Evolutionary conservation across 2,888 invertebrate species (phyloP), one percentile per base, ranked within the genome.

Genomic region (Athrips mouffetella): DNA sequence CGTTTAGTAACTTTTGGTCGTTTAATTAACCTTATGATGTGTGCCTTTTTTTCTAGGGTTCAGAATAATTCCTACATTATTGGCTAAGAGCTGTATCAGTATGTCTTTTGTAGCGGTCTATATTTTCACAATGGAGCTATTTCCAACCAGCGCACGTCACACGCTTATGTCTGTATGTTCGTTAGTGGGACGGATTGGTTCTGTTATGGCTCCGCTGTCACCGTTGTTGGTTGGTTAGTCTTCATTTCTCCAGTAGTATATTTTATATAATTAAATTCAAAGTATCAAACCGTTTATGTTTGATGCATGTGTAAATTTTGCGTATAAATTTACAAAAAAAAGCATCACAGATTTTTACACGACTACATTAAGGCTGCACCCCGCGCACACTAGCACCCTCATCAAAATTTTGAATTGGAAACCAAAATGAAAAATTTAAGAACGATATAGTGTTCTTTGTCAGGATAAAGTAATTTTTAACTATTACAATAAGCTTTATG

Each of bases 221-320:
- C 41, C 41, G 3, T 27, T 41, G 41, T 27, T 41, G 41, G 41
- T 41, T 41, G 41, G 41, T 41, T 41, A 41, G 41, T 41, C 23
- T 23, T 27, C 41, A 21, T 3, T 37, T 4, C 21, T 37, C n/a
- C 6, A 18, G 4, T 31, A 31, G 31, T n/a, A n/a, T n/a, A n/a
- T 31, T 13, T 13, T 31, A 31, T 13, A 5, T 13, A 3, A n/a
- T n/a, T n/a, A n/a, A n/a, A n/a, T n/a, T n/a, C n/a, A n/a, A n/a
- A n/a, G n/a, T n/a, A n/a, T n/a, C n/a, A n/a, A n/a, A n/a, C n/a
- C n/a, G n/a, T n/a, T n/a, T n/a, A n/a, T n/a, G n/a, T n/a, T n/a
- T n/a, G n/a, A n/a, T n/a, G n/a, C n/a, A n/a, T n/a, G n/a, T n/a
- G n/a, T n/a, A n/a, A n/a, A n/a, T n/a, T n/a, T n/a, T n/a, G n/a